A percentile compares a stretch with the other conserved stretches of the same genome.
phyloP scores from a whole-genome alignment of 2,797 vertebrate genomes.

The Enteromius fasciolatus region DNA sequence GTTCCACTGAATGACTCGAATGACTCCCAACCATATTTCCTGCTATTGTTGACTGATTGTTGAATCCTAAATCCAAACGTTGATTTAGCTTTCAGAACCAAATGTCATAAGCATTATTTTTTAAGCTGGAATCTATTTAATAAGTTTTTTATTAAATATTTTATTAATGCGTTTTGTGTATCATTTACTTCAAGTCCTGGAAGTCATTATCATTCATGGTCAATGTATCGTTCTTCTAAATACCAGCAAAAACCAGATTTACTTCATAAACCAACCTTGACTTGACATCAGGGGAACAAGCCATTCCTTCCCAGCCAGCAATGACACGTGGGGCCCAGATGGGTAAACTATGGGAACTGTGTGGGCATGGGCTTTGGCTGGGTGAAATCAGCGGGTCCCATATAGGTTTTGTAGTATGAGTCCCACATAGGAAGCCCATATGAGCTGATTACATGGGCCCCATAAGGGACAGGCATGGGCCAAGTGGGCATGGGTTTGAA shows the following conservation, averaged over 20 bases:
- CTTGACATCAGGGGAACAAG: conserved; percentile 1
- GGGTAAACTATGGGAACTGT: too few relatives aligned
- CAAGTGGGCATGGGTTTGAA: too few relatives aligned
- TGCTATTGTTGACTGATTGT: not conserved
- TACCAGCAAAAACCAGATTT: conserved; percentile 24
- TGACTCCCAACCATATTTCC: conserved; percentile 11
- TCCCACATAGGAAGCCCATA: too few relatives aligned
- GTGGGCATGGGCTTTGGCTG: too few relatives aligned
- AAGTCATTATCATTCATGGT: conserved; percentile 43
- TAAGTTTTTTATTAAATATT: conserved; percentile 8
- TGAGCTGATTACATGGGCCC: too few relatives aligned
- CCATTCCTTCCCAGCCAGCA: not conserved
- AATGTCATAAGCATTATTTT: not conserved
- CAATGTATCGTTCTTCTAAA: conserved; percentile 1
- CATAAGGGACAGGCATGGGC: too few relatives aligned
- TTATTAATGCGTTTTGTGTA: conserved; percentile 16
- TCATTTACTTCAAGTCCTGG: conserved; percentile 36
- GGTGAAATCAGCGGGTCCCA: too few relatives aligned
- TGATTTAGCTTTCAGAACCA: not conserved
- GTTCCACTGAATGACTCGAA: conserved; percentile 26
- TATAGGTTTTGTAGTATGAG: too few relatives aligned
- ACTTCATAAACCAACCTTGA: conserved; percentile 35
- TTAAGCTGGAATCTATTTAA: not conserved
- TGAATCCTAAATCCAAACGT: conserved; percentile 4
- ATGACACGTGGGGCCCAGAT: too few relatives aligned